A percentile compares a stretch with the other conserved stretches of the same genome.
phyloP scores from a whole-genome alignment of 2,888 invertebrate genomes.

The Amiota minor region DNA sequence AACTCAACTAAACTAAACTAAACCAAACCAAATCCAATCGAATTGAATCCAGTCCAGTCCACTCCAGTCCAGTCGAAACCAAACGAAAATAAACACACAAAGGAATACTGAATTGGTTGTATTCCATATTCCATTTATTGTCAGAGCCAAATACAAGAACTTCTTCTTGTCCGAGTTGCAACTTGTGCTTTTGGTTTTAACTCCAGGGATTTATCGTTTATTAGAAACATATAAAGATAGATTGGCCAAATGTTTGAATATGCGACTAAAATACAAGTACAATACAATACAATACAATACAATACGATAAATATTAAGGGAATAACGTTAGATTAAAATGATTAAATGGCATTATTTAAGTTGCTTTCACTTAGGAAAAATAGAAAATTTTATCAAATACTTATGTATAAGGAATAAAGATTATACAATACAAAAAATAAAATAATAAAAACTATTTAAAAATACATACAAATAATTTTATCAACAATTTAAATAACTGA shows the following conservation, averaged over 20 bases:
- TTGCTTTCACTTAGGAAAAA: background rate
- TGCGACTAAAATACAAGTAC: too few species aligned
- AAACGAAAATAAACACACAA: conserved; percentile 15
- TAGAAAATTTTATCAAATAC: too few species aligned
- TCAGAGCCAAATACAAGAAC: conserved; percentile 15
- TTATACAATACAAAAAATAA: too few species aligned
- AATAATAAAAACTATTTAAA: too few species aligned
- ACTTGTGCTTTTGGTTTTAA: conserved; percentile 37
- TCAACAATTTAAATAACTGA: too few species aligned
- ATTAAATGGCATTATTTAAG: background rate
- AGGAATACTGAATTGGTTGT: conserved; percentile 27
- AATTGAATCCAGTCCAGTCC: background rate
- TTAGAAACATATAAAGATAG: conserved; percentile 26
- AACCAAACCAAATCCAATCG: conserved; percentile 13
- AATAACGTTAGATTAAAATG: background rate
- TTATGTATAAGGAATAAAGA: too few species aligned
- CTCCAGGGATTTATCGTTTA: conserved; percentile 33
- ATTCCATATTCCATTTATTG: conserved; percentile 25
- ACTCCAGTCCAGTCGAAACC: background rate
- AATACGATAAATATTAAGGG: too few species aligned
- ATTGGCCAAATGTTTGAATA: conserved; percentile 15
- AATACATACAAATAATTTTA: too few species aligned
- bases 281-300: background rate
- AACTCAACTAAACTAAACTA: background rate
- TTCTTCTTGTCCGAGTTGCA: conserved; percentile 28